Evolutionary conservation across 2,888 invertebrate species (phyloP), one percentile per base, ranked within the genome.

Genomic region (Charanyca ferruginea): DNA sequence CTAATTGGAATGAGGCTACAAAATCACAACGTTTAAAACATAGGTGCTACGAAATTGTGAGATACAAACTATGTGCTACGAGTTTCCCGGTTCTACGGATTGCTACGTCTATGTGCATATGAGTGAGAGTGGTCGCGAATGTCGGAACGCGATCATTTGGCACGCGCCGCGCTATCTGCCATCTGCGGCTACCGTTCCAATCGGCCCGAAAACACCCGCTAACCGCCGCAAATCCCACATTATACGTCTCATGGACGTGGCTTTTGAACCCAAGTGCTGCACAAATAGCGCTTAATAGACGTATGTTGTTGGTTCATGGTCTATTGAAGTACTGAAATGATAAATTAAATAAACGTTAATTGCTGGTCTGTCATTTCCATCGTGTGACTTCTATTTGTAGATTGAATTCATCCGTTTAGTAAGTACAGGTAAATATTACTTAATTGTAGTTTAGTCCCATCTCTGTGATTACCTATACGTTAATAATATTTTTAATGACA

Each of bases 91-190:
- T 7, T 80, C 76, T 83, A 70, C 49, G 8, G 9, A 13, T 68
- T 53, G 49, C 16, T 66, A 59, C 16, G 49, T 80, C 83, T 81
- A 52, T 73, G 73, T 48, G 52, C 41, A 23, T n/a, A n/a, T 48
- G 65, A 66, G 61, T 66, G 71, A 54, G 81, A 87, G 87, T 87
- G 87, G 79, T 75, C 82, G 85, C 83, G 88, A 90, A 90, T 90
- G 85, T 83, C 66, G 77, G 79, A 83, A 79, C 79, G 85, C 87
- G 90, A 89, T 91, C 89, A 89, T 89, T 89, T 87, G 86, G 83
- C 88, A 86, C 88, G 89, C 85, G 87, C 81, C 85, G 77, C 79
- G 80, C 87, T 89, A 89, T 90, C 88, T 84, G 72, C 74, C 75
- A 87, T 88, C 87, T 87, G 87, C 84, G 86, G 83, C 83, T 71